Evolutionary conservation across 1,140 invertebrate genomes (phyloP), one percentile per base, ranked within the genome.

Genomic region (Lepidurus couesii): DNA sequence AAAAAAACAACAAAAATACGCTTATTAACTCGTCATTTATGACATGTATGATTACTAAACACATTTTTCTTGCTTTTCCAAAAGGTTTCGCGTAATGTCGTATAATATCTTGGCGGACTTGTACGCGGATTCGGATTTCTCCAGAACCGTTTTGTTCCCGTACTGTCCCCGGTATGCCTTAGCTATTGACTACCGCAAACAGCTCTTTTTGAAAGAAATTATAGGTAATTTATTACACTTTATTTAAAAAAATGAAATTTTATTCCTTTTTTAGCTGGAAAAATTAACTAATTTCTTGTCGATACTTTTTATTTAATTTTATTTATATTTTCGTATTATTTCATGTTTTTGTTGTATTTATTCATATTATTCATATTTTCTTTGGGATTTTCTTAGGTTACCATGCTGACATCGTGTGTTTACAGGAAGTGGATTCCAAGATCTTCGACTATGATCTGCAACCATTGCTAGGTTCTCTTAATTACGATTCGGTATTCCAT

Each of bases 351-450:
- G n/a, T n/a, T 24, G 24, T 24, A 24, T 24, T 24, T 8, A 73
- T 16, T 26, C 1, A 42, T 77, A 77, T 24, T 65, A 13, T 73
- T 65, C 42, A 47, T 79, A 80, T 80, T 73, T 81, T 26, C 1
- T 34, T 34, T 34, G 0, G 34, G 34, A 34, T 34, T 34, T 34
- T 34, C 83, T 85, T 77, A 90, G 94, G 94, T 21, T 98, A 96
- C 82, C 93, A 97, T 87, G 89, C 90, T 44, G 95, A 98, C 85
- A 86, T 98, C 74, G 88, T 96, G 47, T 97, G 95, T 83, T 85
- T 98, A 13, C 96, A 98, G 90, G 96, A 98, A 89, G 93, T 97
- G 0, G 95, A 97, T 84, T 83, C 82, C 11, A 94, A 92, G 86
- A 86, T 96, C 42, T 97, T 91, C 84, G 84, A 91, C 21, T 83